These are phyloP conservation scores for Oasisia sp. DNA, from an alignment of 2,888 invertebrate genomes.

Conservation along the genomic window DNA sequence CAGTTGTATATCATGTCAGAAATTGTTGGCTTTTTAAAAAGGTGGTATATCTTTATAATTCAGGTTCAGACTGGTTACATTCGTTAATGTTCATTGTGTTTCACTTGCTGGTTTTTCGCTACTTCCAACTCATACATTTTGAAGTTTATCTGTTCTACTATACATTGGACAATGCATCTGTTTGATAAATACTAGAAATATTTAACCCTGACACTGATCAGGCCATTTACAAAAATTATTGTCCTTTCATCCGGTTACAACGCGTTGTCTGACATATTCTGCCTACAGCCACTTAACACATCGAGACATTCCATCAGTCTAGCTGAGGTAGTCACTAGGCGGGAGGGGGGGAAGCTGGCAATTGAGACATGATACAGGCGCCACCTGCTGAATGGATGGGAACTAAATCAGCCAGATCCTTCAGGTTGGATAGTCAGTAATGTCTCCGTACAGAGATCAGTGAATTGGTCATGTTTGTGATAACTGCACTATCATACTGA, in stretches of 20 bases:
- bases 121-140: neutral
- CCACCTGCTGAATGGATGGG: neutral
- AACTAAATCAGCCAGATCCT: neutral
- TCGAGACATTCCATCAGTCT: neutral
- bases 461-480: too few species aligned
- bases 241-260: neutral
- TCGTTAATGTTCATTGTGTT: neutral
- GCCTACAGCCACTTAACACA: conserved; percentile 9
- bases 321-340: neutral
- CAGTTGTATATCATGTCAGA: neutral
- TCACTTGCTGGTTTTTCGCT: neutral
- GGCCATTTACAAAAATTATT: neutral
- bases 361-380: neutral
- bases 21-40: neutral
- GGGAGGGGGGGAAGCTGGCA: neutral
- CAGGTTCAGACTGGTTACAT: neutral
- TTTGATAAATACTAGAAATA: neutral
- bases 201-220: neutral
- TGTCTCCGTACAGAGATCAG: neutral
- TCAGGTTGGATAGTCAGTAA: neutral
- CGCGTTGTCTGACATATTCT: neutral
- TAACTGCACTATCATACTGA: too few species aligned
- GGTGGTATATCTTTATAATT: neutral
- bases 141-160: neutral
- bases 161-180: neutral